A percentile compares a stretch with the other conserved stretches of the same genome.
These are phyloP conservation scores for Tachina fera DNA, from an alignment of 2,888 invertebrate genomes.

Conservation along the genomic window DNA sequence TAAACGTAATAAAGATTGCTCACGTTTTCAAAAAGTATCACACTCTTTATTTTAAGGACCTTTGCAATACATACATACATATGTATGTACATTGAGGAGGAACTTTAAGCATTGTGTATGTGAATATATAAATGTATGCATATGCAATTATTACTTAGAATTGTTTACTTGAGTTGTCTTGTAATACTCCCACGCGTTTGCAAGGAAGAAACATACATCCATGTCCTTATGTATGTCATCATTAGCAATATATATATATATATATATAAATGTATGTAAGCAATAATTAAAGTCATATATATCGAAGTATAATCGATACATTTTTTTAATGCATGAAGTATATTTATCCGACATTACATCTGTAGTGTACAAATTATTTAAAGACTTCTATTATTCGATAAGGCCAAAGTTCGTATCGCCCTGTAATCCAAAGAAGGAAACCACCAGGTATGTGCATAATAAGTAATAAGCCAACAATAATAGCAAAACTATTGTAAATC, in stretches of 20 bases:
- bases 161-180: constrained; percentile 1
- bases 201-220: not conserved
- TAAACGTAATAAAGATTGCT: constrained; percentile 15
- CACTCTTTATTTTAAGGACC: constrained; percentile 12
- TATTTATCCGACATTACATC: too few species aligned
- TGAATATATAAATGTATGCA: not conserved
- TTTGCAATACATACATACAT: not conserved
- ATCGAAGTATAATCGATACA: not conserved
- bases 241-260: not conserved
- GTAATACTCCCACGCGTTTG: not conserved
- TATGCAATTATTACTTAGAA: not conserved
- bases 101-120: not conserved
- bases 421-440: too few species aligned
- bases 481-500: too few species aligned
- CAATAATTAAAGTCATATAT: constrained; percentile 3
- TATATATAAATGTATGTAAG: not conserved
- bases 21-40: constrained; percentile 27
- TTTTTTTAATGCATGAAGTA: not conserved
- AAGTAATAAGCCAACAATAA: too few species aligned
- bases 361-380: too few species aligned
- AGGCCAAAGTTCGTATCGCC: too few species aligned
- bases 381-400: too few species aligned
- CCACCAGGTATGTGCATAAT: too few species aligned
- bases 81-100: not conserved
- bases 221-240: too few species aligned